Conservation (phyloP, 2,113 vertebrate species). For the Lipophrys pholis region DNA sequence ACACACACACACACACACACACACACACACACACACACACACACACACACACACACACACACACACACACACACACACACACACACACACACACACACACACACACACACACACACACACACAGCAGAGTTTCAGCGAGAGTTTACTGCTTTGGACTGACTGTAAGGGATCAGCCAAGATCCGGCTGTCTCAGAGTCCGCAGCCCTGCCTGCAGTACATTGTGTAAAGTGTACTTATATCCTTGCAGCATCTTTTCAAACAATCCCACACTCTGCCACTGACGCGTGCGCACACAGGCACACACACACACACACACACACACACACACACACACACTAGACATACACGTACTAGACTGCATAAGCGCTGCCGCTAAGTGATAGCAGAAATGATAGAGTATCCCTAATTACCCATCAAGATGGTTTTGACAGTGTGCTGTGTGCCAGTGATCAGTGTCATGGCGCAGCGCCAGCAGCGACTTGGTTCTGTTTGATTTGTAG, state of each 20-base stretch:
- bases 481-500: constrained; percentile 77
- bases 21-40: constrained; percentile 14
- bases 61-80: not conserved
- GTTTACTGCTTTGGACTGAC: constrained; percentile 37
- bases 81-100: constrained; percentile 14
- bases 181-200: constrained; percentile 21
- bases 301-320: no score
- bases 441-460: constrained; percentile 76
- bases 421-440: constrained; percentile 77
- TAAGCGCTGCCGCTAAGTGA: constrained; percentile 51
- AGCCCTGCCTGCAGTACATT: constrained; percentile 23
- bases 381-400: constrained; percentile 71
- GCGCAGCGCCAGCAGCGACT: constrained; percentile 67
- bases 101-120: constrained; percentile 1
- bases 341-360: constrained; percentile 11
- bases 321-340: no score
- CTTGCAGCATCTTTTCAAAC: constrained; percentile 24
- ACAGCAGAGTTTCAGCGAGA: constrained; percentile 4
- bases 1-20: not conserved
- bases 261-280: constrained; percentile 3
- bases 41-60: constrained; percentile 9
- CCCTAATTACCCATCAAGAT: constrained; percentile 80
- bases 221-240: constrained; percentile 35
- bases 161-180: constrained; percentile 47
- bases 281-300: not conserved